A percentile compares a stretch with the other conserved stretches of the same genome.
These are phyloP conservation scores for Nebria salina DNA, from an alignment of 2,888 invertebrate species.

Conservation along the genomic window DNA sequence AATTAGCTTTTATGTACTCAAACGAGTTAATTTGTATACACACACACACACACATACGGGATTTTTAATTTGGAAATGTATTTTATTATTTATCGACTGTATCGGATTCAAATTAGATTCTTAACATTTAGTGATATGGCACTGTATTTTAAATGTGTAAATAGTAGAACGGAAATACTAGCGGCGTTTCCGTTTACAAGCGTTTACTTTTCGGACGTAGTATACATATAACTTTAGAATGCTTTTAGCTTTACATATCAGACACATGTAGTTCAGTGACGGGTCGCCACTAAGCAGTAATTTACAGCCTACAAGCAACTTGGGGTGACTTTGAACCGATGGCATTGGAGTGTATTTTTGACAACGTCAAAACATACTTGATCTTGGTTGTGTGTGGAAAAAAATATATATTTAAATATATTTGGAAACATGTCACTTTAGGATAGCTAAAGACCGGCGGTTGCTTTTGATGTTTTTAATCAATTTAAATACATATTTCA, in stretches of 20 bases:
- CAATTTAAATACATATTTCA: too few relatives aligned
- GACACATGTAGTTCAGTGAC: not conserved
- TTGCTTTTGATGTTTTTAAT: not conserved
- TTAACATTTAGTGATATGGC: too few relatives aligned
- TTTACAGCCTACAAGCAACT: not conserved
- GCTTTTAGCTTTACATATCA: not conserved
- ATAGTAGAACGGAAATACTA: not conserved
- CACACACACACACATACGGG: too few relatives aligned
- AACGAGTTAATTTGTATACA: conserved; percentile 50
- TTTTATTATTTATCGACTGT: too few relatives aligned
- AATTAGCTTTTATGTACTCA: conserved; percentile 54
- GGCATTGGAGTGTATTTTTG: not conserved
- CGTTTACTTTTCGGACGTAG: not conserved
- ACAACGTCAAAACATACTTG: not conserved
- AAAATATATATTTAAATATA: not conserved
- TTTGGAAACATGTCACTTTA: not conserved
- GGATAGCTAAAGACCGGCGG: not conserved
- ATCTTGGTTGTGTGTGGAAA: not conserved
- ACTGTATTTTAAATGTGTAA: too few relatives aligned
- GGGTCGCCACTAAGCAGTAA: not conserved
- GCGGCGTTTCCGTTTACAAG: not conserved
- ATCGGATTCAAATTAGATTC: too few relatives aligned
- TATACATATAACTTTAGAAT: not conserved
- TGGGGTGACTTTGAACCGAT: not conserved
- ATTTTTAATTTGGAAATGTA: too few relatives aligned